Percentiles rank a stretch among this genome's conserved stretches.
These are phyloP conservation scores for Papilio machaon DNA, from an alignment of 1,140 invertebrate genomes.

Conservation along the genomic window DNA sequence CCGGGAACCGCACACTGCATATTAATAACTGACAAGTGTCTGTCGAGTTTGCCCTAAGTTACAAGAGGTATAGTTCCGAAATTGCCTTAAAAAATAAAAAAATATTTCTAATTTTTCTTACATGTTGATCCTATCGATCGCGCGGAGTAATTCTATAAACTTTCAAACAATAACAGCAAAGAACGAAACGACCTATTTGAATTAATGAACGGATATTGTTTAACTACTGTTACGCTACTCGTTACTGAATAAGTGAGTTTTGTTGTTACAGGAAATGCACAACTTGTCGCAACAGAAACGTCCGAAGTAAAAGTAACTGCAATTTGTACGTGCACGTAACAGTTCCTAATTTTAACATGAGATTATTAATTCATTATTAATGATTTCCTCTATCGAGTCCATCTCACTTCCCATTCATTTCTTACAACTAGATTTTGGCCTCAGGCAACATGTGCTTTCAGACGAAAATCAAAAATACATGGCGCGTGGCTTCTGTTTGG, in stretches of 20 bases:
- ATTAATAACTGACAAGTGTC: constrained; percentile 52
- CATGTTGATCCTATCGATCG: too few species aligned
- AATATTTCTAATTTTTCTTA: background rate
- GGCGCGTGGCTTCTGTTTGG: too few species aligned
- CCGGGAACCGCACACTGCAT: constrained; percentile 55
- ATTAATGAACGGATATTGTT: constrained; percentile 29
- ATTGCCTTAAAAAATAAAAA: background rate
- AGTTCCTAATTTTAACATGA: background rate
- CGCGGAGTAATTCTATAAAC: background rate
- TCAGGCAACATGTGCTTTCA: too few species aligned
- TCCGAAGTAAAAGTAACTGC: constrained; percentile 23
- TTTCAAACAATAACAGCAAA: background rate
- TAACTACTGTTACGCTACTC: constrained; percentile 25
- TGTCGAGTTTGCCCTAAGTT: constrained; percentile 38
- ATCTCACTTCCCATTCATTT: too few species aligned
- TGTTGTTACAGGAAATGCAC: constrained; percentile 23
- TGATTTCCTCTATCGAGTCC: too few species aligned
- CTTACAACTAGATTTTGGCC: too few species aligned
- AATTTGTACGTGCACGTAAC: background rate
- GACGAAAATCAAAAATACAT: too few species aligned
- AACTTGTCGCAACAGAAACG: background rate
- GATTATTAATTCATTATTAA: background rate
- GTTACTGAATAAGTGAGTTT: constrained; percentile 30
- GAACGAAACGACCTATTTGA: background rate
- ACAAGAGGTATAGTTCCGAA: constrained; percentile 31